Conservation (phyloP, 1,140 invertebrate species). For the Dryas iulia region DNA sequence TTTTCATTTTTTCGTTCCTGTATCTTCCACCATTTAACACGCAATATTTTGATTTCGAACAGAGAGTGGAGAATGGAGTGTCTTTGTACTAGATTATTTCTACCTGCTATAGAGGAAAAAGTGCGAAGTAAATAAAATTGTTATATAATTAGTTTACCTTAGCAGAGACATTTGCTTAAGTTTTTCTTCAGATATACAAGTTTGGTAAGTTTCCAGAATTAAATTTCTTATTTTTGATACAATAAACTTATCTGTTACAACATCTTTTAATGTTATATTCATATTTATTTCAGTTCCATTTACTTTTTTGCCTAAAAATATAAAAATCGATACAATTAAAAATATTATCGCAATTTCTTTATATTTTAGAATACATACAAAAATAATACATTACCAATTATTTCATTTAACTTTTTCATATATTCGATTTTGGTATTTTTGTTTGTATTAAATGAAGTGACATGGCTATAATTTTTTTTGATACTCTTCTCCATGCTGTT, state of each 20-base stretch:
- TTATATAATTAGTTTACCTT: background rate
- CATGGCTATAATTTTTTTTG: background rate
- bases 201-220: background rate
- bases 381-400: background rate
- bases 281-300: background rate
- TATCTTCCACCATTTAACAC: too few relatives aligned
- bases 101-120: too few relatives aligned
- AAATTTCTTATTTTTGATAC: background rate
- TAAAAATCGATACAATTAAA: too few relatives aligned
- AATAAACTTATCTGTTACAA: background rate
- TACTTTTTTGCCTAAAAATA: background rate
- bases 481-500: background rate
- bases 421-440: background rate
- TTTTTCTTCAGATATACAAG: background rate
- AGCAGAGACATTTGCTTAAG: background rate
- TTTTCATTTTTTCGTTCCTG: too few relatives aligned
- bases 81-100: too few relatives aligned
- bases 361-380: too few relatives aligned
- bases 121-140: too few relatives aligned
- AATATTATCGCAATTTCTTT: too few relatives aligned
- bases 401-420: background rate
- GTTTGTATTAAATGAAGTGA: background rate
- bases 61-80: too few relatives aligned
- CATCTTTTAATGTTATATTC: background rate
- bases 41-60: too few relatives aligned